phyloP scores from a whole-genome alignment of 2,888 invertebrate species.

The Chelonus formosanus region DNA sequence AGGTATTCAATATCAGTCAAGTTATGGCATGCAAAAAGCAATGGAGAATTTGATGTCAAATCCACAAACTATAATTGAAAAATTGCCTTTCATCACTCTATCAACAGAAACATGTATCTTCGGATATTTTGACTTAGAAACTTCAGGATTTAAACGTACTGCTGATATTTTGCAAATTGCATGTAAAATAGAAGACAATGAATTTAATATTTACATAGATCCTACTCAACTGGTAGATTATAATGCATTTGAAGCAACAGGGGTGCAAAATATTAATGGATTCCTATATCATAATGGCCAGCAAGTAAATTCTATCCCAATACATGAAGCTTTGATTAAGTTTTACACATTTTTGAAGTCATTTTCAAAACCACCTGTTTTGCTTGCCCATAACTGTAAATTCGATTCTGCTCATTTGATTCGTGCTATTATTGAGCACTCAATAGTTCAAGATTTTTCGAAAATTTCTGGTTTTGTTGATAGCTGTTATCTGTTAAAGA shows the following conservation, averaged over 20 bases:
- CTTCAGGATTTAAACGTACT: constrained; percentile 25
- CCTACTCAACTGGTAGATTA: constrained; percentile 24
- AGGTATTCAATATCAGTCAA: no score
- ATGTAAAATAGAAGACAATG: constrained; percentile 13
- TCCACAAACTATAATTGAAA: no score
- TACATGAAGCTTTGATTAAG: constrained; percentile 15
- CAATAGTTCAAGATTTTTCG: constrained; percentile 24
- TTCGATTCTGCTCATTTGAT: constrained; percentile 32
- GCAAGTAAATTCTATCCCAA: constrained; percentile 7
- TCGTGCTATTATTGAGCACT: constrained; percentile 26
- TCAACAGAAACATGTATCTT: no score
- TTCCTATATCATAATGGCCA: constrained; percentile 10
- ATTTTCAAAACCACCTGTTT: constrained; percentile 20
- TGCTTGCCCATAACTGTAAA: constrained; percentile 34
- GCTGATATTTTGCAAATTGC: constrained; percentile 34
- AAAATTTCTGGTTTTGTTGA: constrained; percentile 34
- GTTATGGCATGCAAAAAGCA: no score
- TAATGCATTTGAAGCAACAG: constrained; percentile 23
- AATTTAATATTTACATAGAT: constrained; percentile 29
- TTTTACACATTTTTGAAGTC: constrained; percentile 31
- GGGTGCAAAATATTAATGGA: constrained; percentile 20
- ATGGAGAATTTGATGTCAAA: no score
- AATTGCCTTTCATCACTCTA: no score
- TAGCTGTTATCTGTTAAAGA: constrained; percentile 23
- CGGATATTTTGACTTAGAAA: constrained; percentile 36